phyloP scores from a whole-genome alignment of 2,113 vertebrate genomes.

The Columba janthina region DNA sequence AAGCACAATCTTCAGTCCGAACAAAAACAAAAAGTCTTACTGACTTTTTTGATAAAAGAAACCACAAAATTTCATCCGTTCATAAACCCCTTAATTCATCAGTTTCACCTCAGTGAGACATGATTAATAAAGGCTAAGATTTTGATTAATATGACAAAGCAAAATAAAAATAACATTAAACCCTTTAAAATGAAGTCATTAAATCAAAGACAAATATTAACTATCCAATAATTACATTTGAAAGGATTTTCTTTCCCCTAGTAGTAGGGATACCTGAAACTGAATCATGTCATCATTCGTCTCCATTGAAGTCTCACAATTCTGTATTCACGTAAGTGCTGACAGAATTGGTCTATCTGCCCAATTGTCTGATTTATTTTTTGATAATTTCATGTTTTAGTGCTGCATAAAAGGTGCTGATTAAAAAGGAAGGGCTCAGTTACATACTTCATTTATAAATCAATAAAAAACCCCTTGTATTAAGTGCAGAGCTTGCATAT shows the following conservation, averaged over 20 bases:
- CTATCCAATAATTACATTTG: background rate
- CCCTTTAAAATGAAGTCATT: background rate
- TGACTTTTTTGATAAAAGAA: background rate
- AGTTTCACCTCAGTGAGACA: background rate
- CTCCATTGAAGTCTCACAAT: background rate
- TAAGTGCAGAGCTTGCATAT: background rate
- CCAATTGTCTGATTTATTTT: background rate
- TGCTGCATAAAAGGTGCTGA: background rate
- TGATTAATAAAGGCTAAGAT: background rate
- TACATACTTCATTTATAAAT: background rate
- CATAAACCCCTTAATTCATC: background rate
- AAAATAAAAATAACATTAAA: background rate
- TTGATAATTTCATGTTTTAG: background rate
- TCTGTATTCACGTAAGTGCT: background rate
- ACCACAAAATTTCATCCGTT: background rate
- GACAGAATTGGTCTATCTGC: background rate
- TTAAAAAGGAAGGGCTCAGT: background rate
- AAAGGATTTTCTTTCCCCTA: background rate
- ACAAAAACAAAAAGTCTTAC: background rate
- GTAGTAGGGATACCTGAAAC: background rate
- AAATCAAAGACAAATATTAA: background rate
- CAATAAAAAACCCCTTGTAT: background rate
- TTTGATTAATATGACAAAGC: background rate
- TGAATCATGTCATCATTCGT: background rate
- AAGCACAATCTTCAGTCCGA: background rate